These are phyloP conservation scores for Lasioglossum pauxillum DNA, from an alignment of 2,888 invertebrate genomes.

Conservation along the genomic window DNA sequence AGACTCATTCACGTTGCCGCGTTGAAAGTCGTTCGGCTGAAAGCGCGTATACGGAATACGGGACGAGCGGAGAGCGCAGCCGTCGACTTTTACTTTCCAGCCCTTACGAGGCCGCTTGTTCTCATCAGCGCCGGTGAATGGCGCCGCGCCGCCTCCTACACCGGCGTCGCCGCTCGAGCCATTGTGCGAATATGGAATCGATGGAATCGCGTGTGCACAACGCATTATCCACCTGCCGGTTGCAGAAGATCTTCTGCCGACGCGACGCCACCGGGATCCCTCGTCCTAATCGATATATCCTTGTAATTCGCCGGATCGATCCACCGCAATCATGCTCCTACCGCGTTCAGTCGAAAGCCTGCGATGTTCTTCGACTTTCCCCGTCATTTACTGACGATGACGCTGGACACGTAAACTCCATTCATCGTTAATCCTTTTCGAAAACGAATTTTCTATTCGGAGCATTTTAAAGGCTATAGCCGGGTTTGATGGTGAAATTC, in stretches of 20 bases:
- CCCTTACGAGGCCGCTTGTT: slow-evolving; percentile 67
- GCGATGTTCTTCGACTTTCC: background rate
- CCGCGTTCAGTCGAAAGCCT: background rate
- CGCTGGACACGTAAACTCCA: background rate
- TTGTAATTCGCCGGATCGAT: slow-evolving; percentile 64
- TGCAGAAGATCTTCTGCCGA: slow-evolving; percentile 79
- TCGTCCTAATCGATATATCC: slow-evolving; percentile 57
- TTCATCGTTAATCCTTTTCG: too few species aligned
- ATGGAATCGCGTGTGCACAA: slow-evolving; percentile 81
- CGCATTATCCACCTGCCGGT: slow-evolving; percentile 80
- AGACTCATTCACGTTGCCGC: slow-evolving; percentile 37
- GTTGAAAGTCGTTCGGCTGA: slow-evolving; percentile 43
- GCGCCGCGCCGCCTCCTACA: slow-evolving; percentile 57
- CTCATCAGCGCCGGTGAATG: slow-evolving; percentile 71
- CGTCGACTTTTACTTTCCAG: slow-evolving; percentile 73
- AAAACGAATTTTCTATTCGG: too few species aligned
- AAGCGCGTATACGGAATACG: slow-evolving; percentile 35
- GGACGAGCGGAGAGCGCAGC: slow-evolving; percentile 45
- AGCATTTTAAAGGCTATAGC: too few species aligned
- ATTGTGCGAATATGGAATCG: slow-evolving; percentile 78
- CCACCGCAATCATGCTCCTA: slow-evolving; percentile 3
- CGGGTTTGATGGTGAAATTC: too few species aligned
- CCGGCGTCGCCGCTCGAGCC: slow-evolving; percentile 59
- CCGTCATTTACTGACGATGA: slow-evolving; percentile 13
- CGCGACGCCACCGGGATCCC: slow-evolving; percentile 28